These are phyloP conservation scores for Pseudeuparius sepicola DNA, from an alignment of 2,888 invertebrate species.

Conservation along the genomic window DNA sequence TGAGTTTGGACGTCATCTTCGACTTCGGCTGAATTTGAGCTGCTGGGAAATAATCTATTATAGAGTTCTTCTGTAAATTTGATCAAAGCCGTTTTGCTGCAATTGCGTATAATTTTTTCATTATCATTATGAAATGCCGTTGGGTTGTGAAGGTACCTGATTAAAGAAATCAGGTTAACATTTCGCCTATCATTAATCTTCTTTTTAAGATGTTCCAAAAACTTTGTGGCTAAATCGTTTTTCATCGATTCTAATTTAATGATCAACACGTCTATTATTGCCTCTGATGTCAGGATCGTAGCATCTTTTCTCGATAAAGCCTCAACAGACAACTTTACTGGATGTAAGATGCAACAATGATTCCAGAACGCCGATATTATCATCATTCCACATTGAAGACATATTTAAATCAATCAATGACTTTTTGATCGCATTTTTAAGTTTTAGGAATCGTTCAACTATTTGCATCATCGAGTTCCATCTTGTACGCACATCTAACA, in stretches of 20 bases:
- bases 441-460: constrained; percentile 3
- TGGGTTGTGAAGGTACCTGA: constrained; percentile 1
- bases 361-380: background rate
- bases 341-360: constrained; percentile 1
- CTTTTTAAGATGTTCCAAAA: constrained; percentile 1
- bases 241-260: too few relatives aligned
- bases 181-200: constrained; percentile 1
- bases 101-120: background rate
- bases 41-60: background rate
- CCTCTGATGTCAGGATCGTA: too few relatives aligned
- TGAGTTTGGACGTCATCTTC: too few relatives aligned
- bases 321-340: constrained; percentile 3
- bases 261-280: too few relatives aligned
- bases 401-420: constrained; percentile 1
- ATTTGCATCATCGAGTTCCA: background rate
- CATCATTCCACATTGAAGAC: background rate
- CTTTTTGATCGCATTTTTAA: constrained; percentile 4
- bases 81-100: background rate
- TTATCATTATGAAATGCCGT: background rate
- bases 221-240: background rate
- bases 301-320: constrained; percentile 1
- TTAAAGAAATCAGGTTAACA: constrained; percentile 3
- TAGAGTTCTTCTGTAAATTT: constrained; percentile 3
- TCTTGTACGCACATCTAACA: too few relatives aligned
- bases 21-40: too few relatives aligned